These are phyloP conservation scores for Stratiomys singularior DNA, from an alignment of 2,888 invertebrate species.

Conservation along the genomic window DNA sequence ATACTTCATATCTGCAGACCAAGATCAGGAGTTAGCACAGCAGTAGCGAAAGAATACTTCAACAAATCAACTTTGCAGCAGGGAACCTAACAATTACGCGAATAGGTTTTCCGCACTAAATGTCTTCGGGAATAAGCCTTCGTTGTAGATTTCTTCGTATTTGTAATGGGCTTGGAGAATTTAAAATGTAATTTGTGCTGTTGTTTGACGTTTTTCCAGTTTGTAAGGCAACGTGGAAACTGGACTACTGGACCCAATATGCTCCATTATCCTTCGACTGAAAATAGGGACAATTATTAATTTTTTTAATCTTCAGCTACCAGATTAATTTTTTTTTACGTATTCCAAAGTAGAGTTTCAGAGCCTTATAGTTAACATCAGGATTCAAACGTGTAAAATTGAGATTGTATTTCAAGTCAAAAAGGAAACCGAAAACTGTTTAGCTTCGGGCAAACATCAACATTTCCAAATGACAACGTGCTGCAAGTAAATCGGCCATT, in stretches of 20 bases:
- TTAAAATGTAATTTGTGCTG: background rate
- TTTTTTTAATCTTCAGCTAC: too few species aligned
- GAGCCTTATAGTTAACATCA: too few species aligned
- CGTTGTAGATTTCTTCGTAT: background rate
- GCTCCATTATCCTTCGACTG: too few species aligned
- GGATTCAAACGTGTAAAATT: too few species aligned
- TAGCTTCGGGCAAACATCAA: background rate
- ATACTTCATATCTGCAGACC: background rate
- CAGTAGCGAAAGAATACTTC: slow-evolving; percentile 43
- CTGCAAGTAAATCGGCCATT: slow-evolving; percentile 35
- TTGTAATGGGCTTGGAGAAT: background rate
- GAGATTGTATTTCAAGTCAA: too few species aligned
- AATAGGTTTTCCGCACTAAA: slow-evolving; percentile 22
- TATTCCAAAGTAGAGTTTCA: too few species aligned
- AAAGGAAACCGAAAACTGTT: too few species aligned
- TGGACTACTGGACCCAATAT: too few species aligned
- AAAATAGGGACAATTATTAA: too few species aligned
- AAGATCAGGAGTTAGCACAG: slow-evolving; percentile 25
- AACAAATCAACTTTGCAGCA: slow-evolving; percentile 46
- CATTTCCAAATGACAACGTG: slow-evolving; percentile 13
- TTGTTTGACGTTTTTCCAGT: too few species aligned
- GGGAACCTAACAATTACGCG: slow-evolving; percentile 33
- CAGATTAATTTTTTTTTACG: too few species aligned
- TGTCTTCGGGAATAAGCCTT: background rate
- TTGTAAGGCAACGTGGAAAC: too few species aligned